Percentiles rank a stretch among this genome's conserved stretches.
Conservation (phyloP, 2,888 invertebrate species). For the Lissonota sp. region DNA sequence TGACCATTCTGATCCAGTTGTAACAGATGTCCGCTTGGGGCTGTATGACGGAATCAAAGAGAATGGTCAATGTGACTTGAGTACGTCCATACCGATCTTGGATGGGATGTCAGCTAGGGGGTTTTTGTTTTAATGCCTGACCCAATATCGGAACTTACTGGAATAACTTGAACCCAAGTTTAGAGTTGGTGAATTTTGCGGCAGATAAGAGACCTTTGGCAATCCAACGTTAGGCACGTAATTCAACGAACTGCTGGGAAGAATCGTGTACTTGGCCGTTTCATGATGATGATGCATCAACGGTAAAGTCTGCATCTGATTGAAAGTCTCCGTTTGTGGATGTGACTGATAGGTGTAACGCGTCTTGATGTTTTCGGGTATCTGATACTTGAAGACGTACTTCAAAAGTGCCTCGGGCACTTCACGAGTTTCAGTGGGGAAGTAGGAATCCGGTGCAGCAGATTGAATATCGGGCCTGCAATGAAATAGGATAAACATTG, state of each 20-base stretch:
- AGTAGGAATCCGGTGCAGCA: conserved; percentile 43
- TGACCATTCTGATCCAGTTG: conserved; percentile 45
- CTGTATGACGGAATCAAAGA: conserved; percentile 13
- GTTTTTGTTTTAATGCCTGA: too few species aligned
- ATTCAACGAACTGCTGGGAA: conserved; percentile 69
- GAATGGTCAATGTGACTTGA: too few species aligned
- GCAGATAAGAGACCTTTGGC: conserved; percentile 68
- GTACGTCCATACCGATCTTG: too few species aligned
- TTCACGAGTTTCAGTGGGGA: conserved; percentile 23
- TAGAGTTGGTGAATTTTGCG: conserved; percentile 55
- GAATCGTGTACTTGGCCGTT: conserved; percentile 58
- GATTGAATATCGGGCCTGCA: conserved; percentile 33
- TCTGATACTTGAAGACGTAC: conserved; percentile 65
- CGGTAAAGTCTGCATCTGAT: conserved; percentile 62
- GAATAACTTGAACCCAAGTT: conserved; percentile 41
- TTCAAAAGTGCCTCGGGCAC: conserved; percentile 57
- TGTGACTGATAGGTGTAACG: conserved; percentile 69
- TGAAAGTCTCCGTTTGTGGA: conserved; percentile 64
- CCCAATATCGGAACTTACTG: conserved; percentile 15
- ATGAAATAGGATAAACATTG: neutral
- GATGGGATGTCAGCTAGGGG: too few species aligned
- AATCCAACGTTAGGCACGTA: conserved; percentile 63
- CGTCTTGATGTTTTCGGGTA: conserved; percentile 69
- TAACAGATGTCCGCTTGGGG: conserved; percentile 23
- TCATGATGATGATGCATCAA: conserved; percentile 56